A percentile compares a stretch with the other conserved stretches of the same genome.
phyloP scores from a whole-genome alignment of 2,888 invertebrate genomes.

The Seira musarum region DNA sequence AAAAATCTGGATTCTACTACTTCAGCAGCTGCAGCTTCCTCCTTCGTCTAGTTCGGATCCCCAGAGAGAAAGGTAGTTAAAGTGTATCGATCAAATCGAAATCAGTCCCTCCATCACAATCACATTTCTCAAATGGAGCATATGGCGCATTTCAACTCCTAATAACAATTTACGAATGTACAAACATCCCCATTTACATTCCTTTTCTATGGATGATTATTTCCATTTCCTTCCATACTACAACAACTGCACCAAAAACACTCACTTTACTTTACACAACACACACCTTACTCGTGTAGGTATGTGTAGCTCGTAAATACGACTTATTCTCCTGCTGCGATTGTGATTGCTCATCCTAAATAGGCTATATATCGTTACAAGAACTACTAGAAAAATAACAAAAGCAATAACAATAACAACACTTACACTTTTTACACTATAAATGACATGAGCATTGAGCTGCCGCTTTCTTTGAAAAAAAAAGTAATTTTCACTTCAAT shows the following conservation, averaged over 20 bases:
- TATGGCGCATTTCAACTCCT: neutral
- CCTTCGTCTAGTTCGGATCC: neutral
- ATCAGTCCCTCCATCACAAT: conserved; percentile 42
- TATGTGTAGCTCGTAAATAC: too few relatives aligned
- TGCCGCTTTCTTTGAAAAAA: neutral
- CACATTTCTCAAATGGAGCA: neutral
- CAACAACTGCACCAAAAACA: neutral
- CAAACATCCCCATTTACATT: neutral
- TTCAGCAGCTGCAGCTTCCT: neutral
- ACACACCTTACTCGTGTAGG: neutral
- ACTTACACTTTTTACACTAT: neutral
- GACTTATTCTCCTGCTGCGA: neutral
- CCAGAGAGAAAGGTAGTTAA: neutral
- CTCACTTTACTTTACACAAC: neutral
- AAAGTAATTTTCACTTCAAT: conserved; percentile 63
- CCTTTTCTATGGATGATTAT: conserved; percentile 10
- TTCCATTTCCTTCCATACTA: neutral
- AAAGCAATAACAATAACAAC: neutral
- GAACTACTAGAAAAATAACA: neutral
- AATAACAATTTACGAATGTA: conserved; percentile 37
- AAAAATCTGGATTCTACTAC: neutral
- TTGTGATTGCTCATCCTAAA: neutral
- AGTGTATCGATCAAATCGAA: conserved; percentile 12
- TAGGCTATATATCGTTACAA: neutral
- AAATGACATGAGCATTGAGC: neutral